phyloP scores from a whole-genome alignment of 1,140 invertebrate species.

The Penaeus vannamei region DNA sequence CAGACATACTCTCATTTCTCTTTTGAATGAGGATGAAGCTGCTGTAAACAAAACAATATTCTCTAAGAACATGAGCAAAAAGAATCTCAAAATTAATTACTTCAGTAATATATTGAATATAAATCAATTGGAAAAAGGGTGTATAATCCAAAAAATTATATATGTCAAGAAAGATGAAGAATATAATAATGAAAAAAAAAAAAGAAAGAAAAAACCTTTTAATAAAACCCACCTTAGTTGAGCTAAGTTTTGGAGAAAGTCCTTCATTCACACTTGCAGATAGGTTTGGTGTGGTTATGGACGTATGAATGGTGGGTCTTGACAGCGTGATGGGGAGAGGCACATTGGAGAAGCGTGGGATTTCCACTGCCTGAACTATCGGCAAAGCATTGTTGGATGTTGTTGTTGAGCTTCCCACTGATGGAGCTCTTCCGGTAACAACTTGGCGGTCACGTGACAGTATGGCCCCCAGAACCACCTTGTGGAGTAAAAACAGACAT shows the following conservation, averaged over 20 bases:
- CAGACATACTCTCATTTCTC: no score
- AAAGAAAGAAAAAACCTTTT: no score
- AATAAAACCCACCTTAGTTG: background rate
- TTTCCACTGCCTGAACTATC: constrained; percentile 60
- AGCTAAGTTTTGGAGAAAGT: constrained; percentile 9
- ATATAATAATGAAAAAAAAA: no score
- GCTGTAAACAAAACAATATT: no score
- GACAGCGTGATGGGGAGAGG: constrained; percentile 56
- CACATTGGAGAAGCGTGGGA: constrained; percentile 66
- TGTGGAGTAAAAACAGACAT: background rate
- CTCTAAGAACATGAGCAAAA: no score
- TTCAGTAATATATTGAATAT: no score
- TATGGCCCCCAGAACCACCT: constrained; percentile 62
- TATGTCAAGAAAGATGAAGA: no score
- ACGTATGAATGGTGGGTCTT: constrained; percentile 30
- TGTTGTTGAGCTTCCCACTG: background rate
- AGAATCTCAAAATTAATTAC: no score
- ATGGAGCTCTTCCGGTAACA: constrained; percentile 29
- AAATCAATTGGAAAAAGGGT: no score
- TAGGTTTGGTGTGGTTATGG: constrained; percentile 43
- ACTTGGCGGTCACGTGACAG: constrained; percentile 56
- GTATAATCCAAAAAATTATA: no score
- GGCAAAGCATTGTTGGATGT: constrained; percentile 60
- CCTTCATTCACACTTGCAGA: background rate
- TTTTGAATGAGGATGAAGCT: no score